These are phyloP conservation scores for Lordiphosa mommai DNA, from an alignment of 1,140 invertebrate genomes.

Conservation along the genomic window DNA sequence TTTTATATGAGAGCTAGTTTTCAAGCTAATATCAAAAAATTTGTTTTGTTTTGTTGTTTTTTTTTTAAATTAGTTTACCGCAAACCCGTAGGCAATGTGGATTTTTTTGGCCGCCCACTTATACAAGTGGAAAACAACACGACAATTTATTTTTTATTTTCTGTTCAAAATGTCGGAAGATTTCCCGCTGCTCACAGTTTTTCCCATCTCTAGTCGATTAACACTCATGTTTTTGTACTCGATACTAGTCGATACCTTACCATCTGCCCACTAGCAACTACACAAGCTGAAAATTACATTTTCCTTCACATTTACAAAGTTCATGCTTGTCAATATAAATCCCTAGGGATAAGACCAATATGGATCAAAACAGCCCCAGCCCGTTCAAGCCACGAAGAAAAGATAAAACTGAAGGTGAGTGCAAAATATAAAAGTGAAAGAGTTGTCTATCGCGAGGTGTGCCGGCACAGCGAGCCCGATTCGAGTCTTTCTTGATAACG, in stretches of 20 bases:
- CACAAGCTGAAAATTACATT: slow-evolving; percentile 28
- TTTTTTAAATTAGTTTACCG: too few species aligned
- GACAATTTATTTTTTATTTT: too few species aligned
- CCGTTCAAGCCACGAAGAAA: slow-evolving; percentile 44
- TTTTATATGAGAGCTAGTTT: too few species aligned
- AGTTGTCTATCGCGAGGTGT: slow-evolving; percentile 26
- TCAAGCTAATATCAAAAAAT: too few species aligned
- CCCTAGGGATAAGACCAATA: slow-evolving; percentile 4
- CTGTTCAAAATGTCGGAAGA: too few species aligned
- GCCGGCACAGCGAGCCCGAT: slow-evolving; percentile 47
- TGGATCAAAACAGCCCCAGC: slow-evolving; percentile 43
- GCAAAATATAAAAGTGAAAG: slow-evolving; percentile 21
- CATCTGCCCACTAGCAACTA: slow-evolving; percentile 20
- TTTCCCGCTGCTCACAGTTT: too few species aligned
- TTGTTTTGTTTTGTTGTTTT: too few species aligned
- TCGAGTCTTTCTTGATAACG: slow-evolving; percentile 29
- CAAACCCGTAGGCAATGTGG: too few species aligned
- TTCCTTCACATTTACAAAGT: slow-evolving; percentile 11
- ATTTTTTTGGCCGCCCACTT: too few species aligned
- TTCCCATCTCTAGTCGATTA: too few species aligned
- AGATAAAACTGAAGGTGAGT: slow-evolving; percentile 63
- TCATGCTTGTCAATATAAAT: slow-evolving; percentile 13
- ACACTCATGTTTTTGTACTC: too few species aligned
- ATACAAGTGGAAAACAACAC: too few species aligned
- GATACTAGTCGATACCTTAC: neutral